Evolutionary conservation across 2,797 vertebrate genomes (phyloP).

Genomic region (Lepidocolaptes lacrymiger): DNA sequence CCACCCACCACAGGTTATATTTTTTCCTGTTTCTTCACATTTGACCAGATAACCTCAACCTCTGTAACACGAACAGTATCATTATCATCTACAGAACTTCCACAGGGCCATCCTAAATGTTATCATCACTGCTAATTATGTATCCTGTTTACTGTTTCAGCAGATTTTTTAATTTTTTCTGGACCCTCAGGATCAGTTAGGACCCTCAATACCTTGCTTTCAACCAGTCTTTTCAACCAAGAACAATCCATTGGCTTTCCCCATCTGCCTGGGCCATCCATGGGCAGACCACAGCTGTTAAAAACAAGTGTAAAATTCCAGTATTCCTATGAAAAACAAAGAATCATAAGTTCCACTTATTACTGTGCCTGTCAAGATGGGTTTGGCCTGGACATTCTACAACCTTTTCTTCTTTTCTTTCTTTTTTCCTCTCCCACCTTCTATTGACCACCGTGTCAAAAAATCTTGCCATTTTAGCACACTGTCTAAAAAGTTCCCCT

Average conservation of each 20-base stretch:
- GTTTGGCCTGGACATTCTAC: background rate
- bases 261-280: background rate
- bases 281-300: background rate
- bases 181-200: background rate
- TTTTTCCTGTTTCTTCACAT: background rate
- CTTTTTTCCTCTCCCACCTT: background rate
- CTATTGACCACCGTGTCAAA: background rate
- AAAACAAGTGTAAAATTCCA: background rate
- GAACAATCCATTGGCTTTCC: background rate
- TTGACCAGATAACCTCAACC: background rate
- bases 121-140: background rate
- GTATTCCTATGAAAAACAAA: background rate
- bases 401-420: too few relatives aligned
- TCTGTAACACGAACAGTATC: background rate
- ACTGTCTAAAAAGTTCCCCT: background rate
- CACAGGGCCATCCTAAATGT: background rate
- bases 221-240: background rate
- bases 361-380: background rate
- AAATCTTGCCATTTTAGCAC: background rate
- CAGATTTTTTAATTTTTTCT: background rate
- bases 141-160: background rate
- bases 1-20: background rate
- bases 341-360: rapidly evolving
- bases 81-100: background rate
- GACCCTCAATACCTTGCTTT: background rate